phyloP scores from a whole-genome alignment of 2,113 vertebrate species.

The Propithecus coquereli region DNA sequence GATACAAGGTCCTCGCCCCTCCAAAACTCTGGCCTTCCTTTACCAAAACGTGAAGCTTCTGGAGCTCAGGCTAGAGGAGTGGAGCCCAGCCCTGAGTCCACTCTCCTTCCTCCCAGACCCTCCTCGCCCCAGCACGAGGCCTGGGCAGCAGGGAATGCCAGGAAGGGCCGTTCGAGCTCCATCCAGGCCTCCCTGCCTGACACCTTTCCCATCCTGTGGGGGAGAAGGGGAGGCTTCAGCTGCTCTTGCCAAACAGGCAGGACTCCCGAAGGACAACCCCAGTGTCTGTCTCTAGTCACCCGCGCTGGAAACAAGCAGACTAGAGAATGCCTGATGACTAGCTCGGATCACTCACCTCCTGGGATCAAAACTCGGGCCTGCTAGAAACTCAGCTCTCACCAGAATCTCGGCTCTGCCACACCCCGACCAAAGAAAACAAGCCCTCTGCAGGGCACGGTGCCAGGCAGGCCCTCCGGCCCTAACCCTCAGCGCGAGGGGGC shows the following conservation, averaged over 20 bases:
- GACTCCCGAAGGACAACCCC: not conserved
- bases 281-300: not conserved
- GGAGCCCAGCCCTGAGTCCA: not conserved
- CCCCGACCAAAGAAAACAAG: not conserved
- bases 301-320: not conserved
- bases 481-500: not conserved
- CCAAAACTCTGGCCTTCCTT: slow-evolving; percentile 2
- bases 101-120: not conserved
- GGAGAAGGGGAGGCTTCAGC: not conserved
- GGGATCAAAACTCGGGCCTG: not conserved
- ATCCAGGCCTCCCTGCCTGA: not conserved
- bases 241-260: not conserved
- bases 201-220: not conserved
- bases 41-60: not conserved
- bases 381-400: not conserved
- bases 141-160: not conserved
- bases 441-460: not conserved
- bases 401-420: not conserved
- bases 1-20: not conserved
- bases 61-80: not conserved
- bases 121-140: not conserved
- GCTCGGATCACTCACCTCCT: not conserved
- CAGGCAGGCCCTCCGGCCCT: not conserved
- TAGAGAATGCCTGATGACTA: not conserved
- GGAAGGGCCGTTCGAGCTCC: not conserved